Conservation (phyloP, 2,888 invertebrate species). For the Orchestes rusci region DNA sequence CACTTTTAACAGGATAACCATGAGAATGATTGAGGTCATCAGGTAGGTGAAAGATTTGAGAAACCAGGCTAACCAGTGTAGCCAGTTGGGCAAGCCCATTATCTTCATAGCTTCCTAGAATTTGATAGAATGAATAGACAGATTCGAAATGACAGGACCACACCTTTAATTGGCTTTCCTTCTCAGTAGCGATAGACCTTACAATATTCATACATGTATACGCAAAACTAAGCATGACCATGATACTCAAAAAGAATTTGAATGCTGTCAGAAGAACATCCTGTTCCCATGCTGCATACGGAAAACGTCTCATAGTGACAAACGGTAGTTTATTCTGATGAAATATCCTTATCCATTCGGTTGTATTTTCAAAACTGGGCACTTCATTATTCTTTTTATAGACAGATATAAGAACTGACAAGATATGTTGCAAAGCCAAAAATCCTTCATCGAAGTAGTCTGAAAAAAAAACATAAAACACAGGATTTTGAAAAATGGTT, state of each 20-base stretch:
- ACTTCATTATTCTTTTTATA: background rate
- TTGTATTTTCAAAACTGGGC: too few relatives aligned
- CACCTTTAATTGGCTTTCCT: slow-evolving; percentile 68
- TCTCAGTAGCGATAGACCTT: slow-evolving; percentile 66
- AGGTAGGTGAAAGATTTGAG: slow-evolving; percentile 64
- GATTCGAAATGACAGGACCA: background rate
- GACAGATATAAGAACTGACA: slow-evolving; percentile 33
- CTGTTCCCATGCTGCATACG: slow-evolving; percentile 62
- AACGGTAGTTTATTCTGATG: slow-evolving; percentile 20
- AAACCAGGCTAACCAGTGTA: slow-evolving; percentile 85
- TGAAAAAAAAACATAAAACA: too few relatives aligned
- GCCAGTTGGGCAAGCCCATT: slow-evolving; percentile 78
- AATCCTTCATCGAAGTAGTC: slow-evolving; percentile 61
- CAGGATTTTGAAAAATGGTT: too few relatives aligned
- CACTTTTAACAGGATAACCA: slow-evolving; percentile 49
- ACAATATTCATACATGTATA: slow-evolving; percentile 73
- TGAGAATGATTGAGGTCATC: slow-evolving; percentile 51
- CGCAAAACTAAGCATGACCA: slow-evolving; percentile 73
- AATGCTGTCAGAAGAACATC: slow-evolving; percentile 62
- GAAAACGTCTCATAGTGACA: slow-evolving; percentile 56
- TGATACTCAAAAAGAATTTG: slow-evolving; percentile 61
- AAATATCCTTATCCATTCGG: too few relatives aligned
- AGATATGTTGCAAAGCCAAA: slow-evolving; percentile 53
- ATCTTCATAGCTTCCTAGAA: slow-evolving; percentile 77
- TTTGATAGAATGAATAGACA: too few relatives aligned